Percentiles rank a stretch among this genome's conserved stretches.
These are phyloP conservation scores for Corythaeola cristata DNA, from an alignment of 2,113 vertebrate genomes.

Conservation along the genomic window DNA sequence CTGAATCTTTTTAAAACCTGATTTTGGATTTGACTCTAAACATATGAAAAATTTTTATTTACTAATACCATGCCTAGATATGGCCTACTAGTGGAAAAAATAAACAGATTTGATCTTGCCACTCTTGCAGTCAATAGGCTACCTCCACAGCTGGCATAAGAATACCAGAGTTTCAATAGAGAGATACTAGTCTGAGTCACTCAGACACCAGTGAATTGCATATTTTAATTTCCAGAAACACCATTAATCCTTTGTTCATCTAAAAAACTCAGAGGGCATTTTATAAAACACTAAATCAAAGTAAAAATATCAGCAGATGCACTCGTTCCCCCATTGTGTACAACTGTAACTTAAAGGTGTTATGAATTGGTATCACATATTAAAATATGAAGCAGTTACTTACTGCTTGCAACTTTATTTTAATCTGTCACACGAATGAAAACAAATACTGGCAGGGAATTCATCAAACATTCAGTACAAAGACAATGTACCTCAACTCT, in stretches of 20 bases:
- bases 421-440: not conserved
- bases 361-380: not conserved
- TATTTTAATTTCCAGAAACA: not conserved
- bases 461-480: not conserved
- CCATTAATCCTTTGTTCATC: not conserved
- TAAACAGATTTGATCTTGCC: not conserved
- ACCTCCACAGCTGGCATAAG: not conserved
- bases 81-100: not conserved
- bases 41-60: not conserved
- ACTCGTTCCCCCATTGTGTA: not conserved
- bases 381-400: not conserved
- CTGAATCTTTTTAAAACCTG: not conserved
- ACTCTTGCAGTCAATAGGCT: not conserved
- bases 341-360: not conserved
- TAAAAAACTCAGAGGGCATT: not conserved
- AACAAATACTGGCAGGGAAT: not conserved
- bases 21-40: not conserved
- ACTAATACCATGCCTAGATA: not conserved
- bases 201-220: not conserved
- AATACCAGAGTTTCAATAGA: not conserved
- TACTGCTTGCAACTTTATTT: constrained; percentile 4
- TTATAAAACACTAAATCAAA: not conserved
- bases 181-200: not conserved
- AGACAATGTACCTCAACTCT: not conserved
- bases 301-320: not conserved